Base-by-base conservation (phyloP, 2,113 vertebrate species). In the Naja naja region DNA sequence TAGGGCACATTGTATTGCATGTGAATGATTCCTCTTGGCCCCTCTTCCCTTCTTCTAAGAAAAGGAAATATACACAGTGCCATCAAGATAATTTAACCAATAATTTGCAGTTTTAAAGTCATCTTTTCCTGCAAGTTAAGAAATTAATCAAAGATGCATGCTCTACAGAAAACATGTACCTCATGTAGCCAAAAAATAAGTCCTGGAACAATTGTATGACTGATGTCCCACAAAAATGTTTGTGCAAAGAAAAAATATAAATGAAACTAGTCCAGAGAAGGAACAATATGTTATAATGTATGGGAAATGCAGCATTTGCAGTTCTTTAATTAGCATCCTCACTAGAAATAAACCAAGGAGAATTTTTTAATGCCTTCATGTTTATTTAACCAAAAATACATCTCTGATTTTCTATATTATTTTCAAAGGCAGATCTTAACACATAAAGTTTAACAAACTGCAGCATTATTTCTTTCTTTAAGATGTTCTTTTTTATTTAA, bases 301-400 rank as follows among this genome's bases (percentile, higher is more conserved):
- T 89, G 45, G 52, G 23, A 56, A 30, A 94, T 96, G 96, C 93
- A 96, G 94, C 95, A 95, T 96, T 96, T 97, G 96, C 93, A 95
- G 92, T 92, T 96, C 93, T 93, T 96, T 97, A 96, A 96, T 92
- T 95, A 95, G 34, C 87, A 86, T 55, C 5, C 1, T 0, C 88
- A 95, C 49, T 87, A 93, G 56, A 93, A 93, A 3, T 58, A 55
- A 60, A 94, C 55, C 64, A 56, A 90, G 56, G 16, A 89, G 52
- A 92, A 58, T 18, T 52, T 89, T 60, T 85, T 25, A 92, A 58
- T 93, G 0, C 0, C 91, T 69, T 85, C 0, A 0, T 30, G 87
- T n/a, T 91, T 89, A 86, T 14, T 69, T 53, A 43, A 85, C 88
- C 93, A 92, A 93, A 0, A 47, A 91, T 0, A 92, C 34, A 39